These are phyloP conservation scores for Gymnosoma rotundatum DNA, from an alignment of 2,888 invertebrate species.

Conservation along the genomic window DNA sequence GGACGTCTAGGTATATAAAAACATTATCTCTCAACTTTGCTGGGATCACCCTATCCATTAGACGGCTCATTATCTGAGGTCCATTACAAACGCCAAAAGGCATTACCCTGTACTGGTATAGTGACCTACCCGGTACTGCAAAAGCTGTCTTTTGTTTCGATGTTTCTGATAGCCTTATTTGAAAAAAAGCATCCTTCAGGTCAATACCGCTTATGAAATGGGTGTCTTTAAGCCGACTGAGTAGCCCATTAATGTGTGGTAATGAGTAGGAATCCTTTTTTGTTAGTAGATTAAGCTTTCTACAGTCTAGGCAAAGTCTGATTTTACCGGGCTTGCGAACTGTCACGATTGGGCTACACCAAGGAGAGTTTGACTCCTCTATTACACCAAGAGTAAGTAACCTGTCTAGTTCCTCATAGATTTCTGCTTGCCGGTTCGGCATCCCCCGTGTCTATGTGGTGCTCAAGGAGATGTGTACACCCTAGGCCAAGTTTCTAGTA, in stretches of 20 bases:
- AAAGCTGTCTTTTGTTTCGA: conserved; percentile 72
- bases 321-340: conserved; percentile 55
- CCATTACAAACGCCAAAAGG: conserved; percentile 68
- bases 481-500: too few relatives aligned
- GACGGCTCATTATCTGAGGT: conserved; percentile 61
- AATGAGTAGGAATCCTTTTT: conserved; percentile 59
- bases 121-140: conserved; percentile 71
- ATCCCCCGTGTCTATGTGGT: too few relatives aligned
- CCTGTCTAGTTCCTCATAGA: conserved; percentile 53
- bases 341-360: conserved; percentile 41
- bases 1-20: conserved; percentile 21
- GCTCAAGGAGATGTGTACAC: too few relatives aligned
- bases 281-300: conserved; percentile 53
- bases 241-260: conserved; percentile 3
- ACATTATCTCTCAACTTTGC: conserved; percentile 3
- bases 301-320: conserved; percentile 58
- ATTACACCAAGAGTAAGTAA: conserved; percentile 49
- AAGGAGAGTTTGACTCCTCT: conserved; percentile 48
- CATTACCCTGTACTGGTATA: conserved; percentile 66
- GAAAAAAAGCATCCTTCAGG: conserved; percentile 58
- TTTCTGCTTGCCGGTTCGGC: conserved; percentile 26
- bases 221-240: too few relatives aligned
- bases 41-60: conserved; percentile 38
- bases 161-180: conserved; percentile 35
- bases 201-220: conserved; percentile 59